These are phyloP conservation scores for Chromoteleia sp. DNA, from an alignment of 2,888 invertebrate genomes.

Conservation along the genomic window DNA sequence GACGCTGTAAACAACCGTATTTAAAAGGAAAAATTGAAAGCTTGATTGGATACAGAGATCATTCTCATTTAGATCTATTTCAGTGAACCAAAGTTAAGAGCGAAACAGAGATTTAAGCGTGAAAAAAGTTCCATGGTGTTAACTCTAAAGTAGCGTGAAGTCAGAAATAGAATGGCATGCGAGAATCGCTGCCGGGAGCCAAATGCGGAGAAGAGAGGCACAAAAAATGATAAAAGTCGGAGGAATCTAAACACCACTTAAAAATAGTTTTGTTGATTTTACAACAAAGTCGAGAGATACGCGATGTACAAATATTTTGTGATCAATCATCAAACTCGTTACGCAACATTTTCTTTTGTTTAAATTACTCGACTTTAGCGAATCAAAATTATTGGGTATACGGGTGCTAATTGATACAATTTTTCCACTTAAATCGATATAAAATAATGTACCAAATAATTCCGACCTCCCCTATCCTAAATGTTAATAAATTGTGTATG, in stretches of 20 bases:
- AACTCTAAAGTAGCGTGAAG: conserved; percentile 51
- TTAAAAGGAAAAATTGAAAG: conserved; percentile 32
- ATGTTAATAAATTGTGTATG: too few relatives aligned
- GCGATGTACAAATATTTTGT: conserved; percentile 37
- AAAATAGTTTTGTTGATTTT: conserved; percentile 14
- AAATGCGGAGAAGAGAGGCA: conserved; percentile 11
- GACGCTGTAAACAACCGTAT: conserved; percentile 26
- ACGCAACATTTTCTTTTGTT: not conserved
- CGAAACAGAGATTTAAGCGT: conserved; percentile 54
- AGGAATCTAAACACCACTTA: conserved; percentile 41
- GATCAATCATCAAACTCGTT: conserved; percentile 34
- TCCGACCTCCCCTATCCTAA: too few relatives aligned
- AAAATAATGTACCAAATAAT: too few relatives aligned
- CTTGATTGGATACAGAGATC: conserved; percentile 41
- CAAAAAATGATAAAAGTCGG: conserved; percentile 36
- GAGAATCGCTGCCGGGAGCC: conserved; percentile 48
- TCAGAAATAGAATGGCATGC: conserved; percentile 58
- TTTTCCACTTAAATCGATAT: too few relatives aligned
- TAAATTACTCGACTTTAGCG: too few relatives aligned
- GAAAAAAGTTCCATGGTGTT: conserved; percentile 58
- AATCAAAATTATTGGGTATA: too few relatives aligned
- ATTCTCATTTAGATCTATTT: conserved; percentile 46
- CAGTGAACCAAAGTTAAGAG: conserved; percentile 34
- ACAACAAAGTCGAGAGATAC: conserved; percentile 27
- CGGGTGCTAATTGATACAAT: too few relatives aligned